Evolutionary conservation across 1,140 invertebrate genomes (phyloP), one percentile per base, ranked within the genome.

Genomic region (Magallana angulata): DNA sequence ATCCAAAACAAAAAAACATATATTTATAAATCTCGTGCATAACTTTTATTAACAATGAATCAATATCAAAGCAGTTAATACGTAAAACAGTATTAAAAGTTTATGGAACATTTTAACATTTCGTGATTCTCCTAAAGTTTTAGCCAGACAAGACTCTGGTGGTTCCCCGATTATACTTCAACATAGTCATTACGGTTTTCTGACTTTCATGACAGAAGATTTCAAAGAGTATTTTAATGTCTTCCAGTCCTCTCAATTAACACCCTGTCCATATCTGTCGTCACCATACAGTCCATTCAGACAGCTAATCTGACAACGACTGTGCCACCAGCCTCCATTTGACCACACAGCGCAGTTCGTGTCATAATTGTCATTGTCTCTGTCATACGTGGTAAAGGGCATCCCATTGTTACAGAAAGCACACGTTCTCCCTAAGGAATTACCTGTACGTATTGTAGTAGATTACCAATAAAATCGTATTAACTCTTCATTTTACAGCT

Each of bases 311-410:
- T 76, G 68, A 36, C 68, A 76, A 0, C 9, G 6, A 5, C 36
- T 76, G 5, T 76, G 68, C 68, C 68, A 76, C 68, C 68, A 76
- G 8, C 68, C 68, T 30, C 68, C 68, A 4, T 76, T 76, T 1
- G 24, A 18, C 68, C 68, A 76, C 8, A 36, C 24, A 0, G 68
- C 68, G 24, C 68, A 76, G 24, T 76, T 76, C 5, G 36, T 48
- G 36, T 48, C 36, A 48, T 48, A 48, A 48, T 48, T 48, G 36
- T 48, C 36, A 48, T 48, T 48, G 36, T 48, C 36, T 48, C 36
- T 48, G 36, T 48, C 36, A 48, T 30, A 76, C 4, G 68, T 76
- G 3, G 7, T 36, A 24, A 76, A 76, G 1, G 68, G 68, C 68
- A 76, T 76, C 11, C 68, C 68, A 11, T 76, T 76, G 68, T 76